Percentiles rank a stretch among this genome's conserved stretches.
These are phyloP conservation scores for Anomalospiza imberbis DNA, from an alignment of 2,797 vertebrate genomes.

Conservation along the genomic window DNA sequence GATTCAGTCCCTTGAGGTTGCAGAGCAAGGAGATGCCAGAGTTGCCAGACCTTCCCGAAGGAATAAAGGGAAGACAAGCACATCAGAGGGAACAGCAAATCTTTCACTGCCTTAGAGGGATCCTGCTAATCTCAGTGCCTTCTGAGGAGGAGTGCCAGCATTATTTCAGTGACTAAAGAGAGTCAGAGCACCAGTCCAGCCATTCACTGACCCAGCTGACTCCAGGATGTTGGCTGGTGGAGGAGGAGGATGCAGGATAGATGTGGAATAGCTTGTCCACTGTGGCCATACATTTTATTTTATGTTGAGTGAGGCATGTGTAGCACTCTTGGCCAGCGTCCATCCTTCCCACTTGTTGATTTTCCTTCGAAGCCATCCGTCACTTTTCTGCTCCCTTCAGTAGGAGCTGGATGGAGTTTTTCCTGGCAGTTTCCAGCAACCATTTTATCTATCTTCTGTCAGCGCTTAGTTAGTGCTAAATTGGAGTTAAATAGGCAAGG, in stretches of 20 bases:
- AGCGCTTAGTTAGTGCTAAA: not conserved
- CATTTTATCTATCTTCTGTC: not conserved
- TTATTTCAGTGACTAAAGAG: not conserved
- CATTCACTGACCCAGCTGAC: accelerated
- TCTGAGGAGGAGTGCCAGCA: not conserved
- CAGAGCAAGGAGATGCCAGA: not conserved
- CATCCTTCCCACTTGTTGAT: not conserved
- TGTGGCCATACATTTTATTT: not conserved
- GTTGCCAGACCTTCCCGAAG: not conserved
- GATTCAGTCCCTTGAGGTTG: not conserved
- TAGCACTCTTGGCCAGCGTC: not conserved
- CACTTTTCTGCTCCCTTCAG: not conserved
- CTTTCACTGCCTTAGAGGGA: not conserved
- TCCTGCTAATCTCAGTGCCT: not conserved
- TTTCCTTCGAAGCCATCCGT: not conserved
- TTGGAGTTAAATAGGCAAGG: not conserved
- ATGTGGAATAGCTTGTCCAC: not conserved
- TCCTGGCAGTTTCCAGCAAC: not conserved
- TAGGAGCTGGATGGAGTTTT: not conserved
- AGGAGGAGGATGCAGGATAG: not conserved
- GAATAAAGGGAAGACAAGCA: not conserved
- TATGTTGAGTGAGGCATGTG: not conserved
- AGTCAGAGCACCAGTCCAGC: not conserved
- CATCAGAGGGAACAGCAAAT: not conserved
- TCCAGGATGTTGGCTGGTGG: not conserved